These are phyloP conservation scores for Xyrauchen texanus DNA, from an alignment of 2,113 vertebrate species.

Conservation along the genomic window DNA sequence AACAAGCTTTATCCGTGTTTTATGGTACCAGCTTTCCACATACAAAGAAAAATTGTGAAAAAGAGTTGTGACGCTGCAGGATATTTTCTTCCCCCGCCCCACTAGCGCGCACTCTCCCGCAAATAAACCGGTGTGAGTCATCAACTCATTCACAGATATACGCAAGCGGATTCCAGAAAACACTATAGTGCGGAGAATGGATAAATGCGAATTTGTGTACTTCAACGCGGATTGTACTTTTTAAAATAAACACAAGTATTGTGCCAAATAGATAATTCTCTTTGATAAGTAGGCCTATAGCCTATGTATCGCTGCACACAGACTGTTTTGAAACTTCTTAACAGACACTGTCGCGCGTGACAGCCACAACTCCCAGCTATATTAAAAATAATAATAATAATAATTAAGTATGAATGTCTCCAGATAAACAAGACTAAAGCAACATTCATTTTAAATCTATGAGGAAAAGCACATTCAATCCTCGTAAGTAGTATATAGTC, in stretches of 20 bases:
- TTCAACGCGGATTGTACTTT: background rate
- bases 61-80: slow-evolving; percentile 17
- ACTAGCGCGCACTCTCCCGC: slow-evolving; percentile 69
- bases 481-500: background rate
- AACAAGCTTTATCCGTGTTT: no score
- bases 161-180: slow-evolving; percentile 15
- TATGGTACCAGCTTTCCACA: no score
- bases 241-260: background rate
- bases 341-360: background rate
- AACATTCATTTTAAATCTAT: background rate
- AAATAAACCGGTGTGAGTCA: slow-evolving; percentile 80
- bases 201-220: background rate
- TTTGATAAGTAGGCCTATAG: background rate
- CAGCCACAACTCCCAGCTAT: no score
- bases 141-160: slow-evolving; percentile 44
- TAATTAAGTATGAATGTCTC: background rate
- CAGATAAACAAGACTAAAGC: background rate
- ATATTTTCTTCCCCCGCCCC: slow-evolving; percentile 49
- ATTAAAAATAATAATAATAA: background rate
- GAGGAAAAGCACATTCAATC: background rate
- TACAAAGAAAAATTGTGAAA: background rate
- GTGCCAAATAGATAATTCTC: background rate
- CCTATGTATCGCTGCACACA: no score
- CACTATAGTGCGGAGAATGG: background rate
- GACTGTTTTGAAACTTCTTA: background rate